A percentile compares a stretch with the other conserved stretches of the same genome.
phyloP scores from a whole-genome alignment of 1,140 invertebrate genomes.

The Drosophila kanapiae region DNA sequence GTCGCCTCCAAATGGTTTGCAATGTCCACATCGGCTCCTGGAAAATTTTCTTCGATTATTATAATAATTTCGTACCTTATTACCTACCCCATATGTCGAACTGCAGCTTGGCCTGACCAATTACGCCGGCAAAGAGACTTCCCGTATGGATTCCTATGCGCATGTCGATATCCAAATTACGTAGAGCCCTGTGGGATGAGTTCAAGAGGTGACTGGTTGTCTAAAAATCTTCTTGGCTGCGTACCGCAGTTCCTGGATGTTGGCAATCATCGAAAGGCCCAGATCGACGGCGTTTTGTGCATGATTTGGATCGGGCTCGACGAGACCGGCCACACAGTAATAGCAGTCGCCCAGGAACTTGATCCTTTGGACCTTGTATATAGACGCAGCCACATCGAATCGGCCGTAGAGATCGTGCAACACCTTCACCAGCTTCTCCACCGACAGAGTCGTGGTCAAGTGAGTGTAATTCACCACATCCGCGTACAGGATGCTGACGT shows the following conservation, averaged over 20 bases:
- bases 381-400: slow-evolving; percentile 95
- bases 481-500: slow-evolving; percentile 97
- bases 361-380: slow-evolving; percentile 91
- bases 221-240: too few species aligned
- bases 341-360: too few species aligned
- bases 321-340: slow-evolving; percentile 96
- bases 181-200: slow-evolving; percentile 86
- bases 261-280: slow-evolving; percentile 95
- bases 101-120: slow-evolving; percentile 97
- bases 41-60: neutral
- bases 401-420: slow-evolving; percentile 97
- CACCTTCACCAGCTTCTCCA: slow-evolving; percentile 93
- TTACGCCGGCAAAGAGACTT: slow-evolving; percentile 94
- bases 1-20: slow-evolving; percentile 97
- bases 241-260: slow-evolving; percentile 91
- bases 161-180: slow-evolving; percentile 96
- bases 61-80: neutral
- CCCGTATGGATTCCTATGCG: slow-evolving; percentile 98
- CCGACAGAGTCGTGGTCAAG: slow-evolving; percentile 92
- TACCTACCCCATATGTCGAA: slow-evolving; percentile 95
- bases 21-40: slow-evolving; percentile 92
- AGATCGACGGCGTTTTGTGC: slow-evolving; percentile 95
- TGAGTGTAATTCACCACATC: slow-evolving; percentile 98
- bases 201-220: neutral
- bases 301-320: slow-evolving; percentile 90